Conservation (phyloP, 1,140 invertebrate genomes). For the Tyrophagus putrescentiae region DNA sequence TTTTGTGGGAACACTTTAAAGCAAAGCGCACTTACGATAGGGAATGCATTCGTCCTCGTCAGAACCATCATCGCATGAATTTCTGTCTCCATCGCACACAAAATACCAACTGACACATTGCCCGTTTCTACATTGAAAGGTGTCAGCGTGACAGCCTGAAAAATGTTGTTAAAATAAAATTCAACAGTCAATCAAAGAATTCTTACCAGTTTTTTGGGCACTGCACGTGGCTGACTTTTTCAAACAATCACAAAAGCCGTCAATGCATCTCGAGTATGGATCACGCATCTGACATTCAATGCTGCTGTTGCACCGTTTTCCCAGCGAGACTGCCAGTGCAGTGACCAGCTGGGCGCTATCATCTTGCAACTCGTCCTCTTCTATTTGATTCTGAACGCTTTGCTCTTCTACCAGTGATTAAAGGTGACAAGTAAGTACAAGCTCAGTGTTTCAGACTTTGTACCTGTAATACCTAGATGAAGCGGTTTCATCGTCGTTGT, state of each 20-base stretch:
- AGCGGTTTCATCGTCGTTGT: neutral
- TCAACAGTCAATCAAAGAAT: neutral
- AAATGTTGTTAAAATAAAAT: neutral
- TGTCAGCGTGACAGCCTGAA: slow-evolving; percentile 56
- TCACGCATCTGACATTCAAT: slow-evolving; percentile 62
- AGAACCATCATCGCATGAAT: slow-evolving; percentile 33
- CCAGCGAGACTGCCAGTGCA: slow-evolving; percentile 47
- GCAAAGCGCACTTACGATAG: slow-evolving; percentile 25
- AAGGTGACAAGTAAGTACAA: too few species aligned
- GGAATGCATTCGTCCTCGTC: slow-evolving; percentile 28
- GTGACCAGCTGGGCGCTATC: slow-evolving; percentile 1
- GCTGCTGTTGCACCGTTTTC: slow-evolving; percentile 53
- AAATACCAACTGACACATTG: slow-evolving; percentile 35
- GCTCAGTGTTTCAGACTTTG: too few species aligned
- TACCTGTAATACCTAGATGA: too few species aligned
- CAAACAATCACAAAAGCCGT: slow-evolving; percentile 60
- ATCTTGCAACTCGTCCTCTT: neutral
- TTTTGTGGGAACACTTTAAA: neutral
- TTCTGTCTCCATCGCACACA: slow-evolving; percentile 32
- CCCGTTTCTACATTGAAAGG: slow-evolving; percentile 49
- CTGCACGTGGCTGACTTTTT: slow-evolving; percentile 45
- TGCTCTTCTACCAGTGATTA: neutral
- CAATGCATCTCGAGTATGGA: slow-evolving; percentile 53
- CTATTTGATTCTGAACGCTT: neutral
- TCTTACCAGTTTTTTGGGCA: slow-evolving; percentile 41